A percentile compares a stretch with the other conserved stretches of the same genome.
Evolutionary conservation across 2,113 vertebrate species (phyloP).

Genomic region (Stomatorhinus ivindoensis): DNA sequence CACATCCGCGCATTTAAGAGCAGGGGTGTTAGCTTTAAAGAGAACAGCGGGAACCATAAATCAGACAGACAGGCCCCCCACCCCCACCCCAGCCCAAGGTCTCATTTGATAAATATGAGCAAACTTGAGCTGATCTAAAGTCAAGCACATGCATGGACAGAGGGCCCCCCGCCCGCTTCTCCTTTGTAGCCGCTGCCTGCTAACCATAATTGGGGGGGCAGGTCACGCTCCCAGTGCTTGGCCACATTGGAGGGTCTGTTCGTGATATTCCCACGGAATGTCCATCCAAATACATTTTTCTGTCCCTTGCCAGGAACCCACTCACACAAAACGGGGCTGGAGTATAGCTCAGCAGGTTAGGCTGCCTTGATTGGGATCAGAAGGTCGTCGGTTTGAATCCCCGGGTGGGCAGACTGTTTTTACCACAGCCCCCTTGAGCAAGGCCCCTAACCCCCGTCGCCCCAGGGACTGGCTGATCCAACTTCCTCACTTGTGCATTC

Average conservation of each 20-base stretch:
- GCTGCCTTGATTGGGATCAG: neutral
- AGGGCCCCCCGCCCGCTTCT: neutral
- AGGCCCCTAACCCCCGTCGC: neutral
- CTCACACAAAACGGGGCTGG: neutral
- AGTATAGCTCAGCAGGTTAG: neutral
- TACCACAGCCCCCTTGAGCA: neutral
- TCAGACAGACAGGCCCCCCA: neutral
- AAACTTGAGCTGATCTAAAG: neutral
- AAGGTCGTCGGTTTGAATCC: neutral
- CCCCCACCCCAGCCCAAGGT: neutral
- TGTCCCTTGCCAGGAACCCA: neutral
- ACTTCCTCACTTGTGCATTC: neutral
- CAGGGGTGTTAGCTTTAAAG: neutral
- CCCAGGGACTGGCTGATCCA: neutral
- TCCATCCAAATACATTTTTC: neutral
- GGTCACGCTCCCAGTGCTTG: neutral
- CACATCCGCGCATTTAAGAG: neutral
- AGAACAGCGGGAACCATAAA: neutral
- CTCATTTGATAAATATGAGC: neutral
- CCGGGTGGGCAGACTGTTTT: neutral
- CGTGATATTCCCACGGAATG: neutral
- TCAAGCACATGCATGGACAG: neutral
- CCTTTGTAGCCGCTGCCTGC: neutral
- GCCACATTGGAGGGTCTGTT: neutral
- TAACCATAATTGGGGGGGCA: neutral